Evolutionary conservation across 2,797 vertebrate species (phyloP).

Genomic region (Psittacula echo): DNA sequence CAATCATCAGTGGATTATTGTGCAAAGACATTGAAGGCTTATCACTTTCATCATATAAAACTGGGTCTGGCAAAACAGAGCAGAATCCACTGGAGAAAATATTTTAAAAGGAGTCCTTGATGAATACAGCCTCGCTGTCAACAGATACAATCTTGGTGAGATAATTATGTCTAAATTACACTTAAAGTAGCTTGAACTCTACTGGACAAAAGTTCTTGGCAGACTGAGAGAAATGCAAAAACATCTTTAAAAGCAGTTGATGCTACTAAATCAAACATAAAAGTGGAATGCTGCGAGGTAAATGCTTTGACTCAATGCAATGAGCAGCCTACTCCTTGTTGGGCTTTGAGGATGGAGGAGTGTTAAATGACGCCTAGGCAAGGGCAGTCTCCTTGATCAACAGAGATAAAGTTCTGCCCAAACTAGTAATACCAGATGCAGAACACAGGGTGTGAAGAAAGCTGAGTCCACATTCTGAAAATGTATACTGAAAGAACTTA

Average conservation of each 20-base stretch:
- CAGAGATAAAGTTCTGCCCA: neutral
- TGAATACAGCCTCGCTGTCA: conserved; percentile 51
- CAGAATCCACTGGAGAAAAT: conserved; percentile 38
- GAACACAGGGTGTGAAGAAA: neutral
- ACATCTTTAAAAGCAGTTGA: neutral
- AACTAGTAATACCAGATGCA: conserved; percentile 1
- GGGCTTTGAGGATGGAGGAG: neutral
- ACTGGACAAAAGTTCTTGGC: conserved; percentile 54
- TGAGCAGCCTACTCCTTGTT: neutral
- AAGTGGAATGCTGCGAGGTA: conserved; percentile 11
- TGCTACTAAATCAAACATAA: conserved; percentile 27
- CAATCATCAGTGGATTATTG: neutral
- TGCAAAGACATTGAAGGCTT: conserved; percentile 13
- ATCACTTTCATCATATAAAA: conserved; percentile 7
- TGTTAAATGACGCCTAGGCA: neutral
- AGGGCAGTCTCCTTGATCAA: conserved; percentile 19
- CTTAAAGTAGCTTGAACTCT: conserved; percentile 34
- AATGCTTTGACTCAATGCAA: conserved; percentile 35
- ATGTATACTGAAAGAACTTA: neutral
- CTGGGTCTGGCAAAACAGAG: neutral
- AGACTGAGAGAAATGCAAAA: conserved; percentile 29
- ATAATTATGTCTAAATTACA: conserved; percentile 60
- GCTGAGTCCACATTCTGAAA: neutral
- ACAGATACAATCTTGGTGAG: conserved; percentile 50
- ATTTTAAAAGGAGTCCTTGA: conserved; percentile 41